Evolutionary conservation across 2,113 vertebrate species (phyloP), one percentile per base, ranked within the genome.

Genomic region (Varanus komodoensis): DNA sequence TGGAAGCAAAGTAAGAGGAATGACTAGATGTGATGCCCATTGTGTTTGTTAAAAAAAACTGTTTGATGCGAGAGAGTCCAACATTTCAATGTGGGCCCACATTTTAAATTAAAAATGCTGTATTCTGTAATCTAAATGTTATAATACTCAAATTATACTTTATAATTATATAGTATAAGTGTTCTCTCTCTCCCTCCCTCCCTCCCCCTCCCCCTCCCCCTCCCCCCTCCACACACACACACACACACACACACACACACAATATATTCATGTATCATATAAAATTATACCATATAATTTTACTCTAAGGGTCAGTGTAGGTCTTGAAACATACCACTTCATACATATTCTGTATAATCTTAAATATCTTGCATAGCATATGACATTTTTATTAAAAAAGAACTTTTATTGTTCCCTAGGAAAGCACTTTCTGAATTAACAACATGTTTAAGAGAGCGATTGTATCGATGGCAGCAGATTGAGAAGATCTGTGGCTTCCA

Each of bases 391-490:
- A 67, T 27, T 84, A 84, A 38, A 64, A 79, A 23, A 15, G n/a
- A 21, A 4, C 1, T n/a, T 48, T 11, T n/a, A 2, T 25, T 68
- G 85, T 94, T 91, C 90, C 93, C 83, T 92, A 99, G 99, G 96
- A 99, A 99, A 97, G 95, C 99, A 0, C 97, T 99, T 93, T 99
- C 98, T 9, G 99, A 99, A 94, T 96, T 99, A 90, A 99, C 99
- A 0, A 99, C 99, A 0, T 99, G 99, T 93, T 97, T 99, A 95
- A 97, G 99, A 92, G 99, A 99, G 95, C 98, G 99, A 1, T 98
- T 99, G 44, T 99, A 99, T 95, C 98, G 99, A 93, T 99, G 99
- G 99, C 99, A 99, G 54, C 99, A 99, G 96, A 99, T 99, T 88
- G 99, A 99, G 97, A 99, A 99, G 96, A 98, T 99, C n/a, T 99